Percentiles rank a stretch among this genome's conserved stretches.
Conservation (phyloP, 2,888 invertebrate genomes). For the Camponotus fellah region DNA sequence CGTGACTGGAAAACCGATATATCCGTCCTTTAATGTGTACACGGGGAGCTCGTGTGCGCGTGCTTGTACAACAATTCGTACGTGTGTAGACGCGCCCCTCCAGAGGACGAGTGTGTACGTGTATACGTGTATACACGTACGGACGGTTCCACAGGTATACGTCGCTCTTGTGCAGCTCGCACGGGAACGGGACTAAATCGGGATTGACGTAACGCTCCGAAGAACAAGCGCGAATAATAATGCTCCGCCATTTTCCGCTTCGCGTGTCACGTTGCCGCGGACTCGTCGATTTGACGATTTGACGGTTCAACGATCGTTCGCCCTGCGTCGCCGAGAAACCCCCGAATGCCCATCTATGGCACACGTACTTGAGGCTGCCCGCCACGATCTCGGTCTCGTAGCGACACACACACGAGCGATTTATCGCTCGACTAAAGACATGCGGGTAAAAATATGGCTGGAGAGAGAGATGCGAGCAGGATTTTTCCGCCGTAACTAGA, state of each 20-base stretch:
- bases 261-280: conserved; percentile 43
- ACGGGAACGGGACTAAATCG: conserved; percentile 33
- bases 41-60: conserved; percentile 43
- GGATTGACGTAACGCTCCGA: conserved; percentile 45
- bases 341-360: not conserved
- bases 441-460: conserved; percentile 3
- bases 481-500: conserved; percentile 54
- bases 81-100: conserved; percentile 45
- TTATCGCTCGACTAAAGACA: conserved; percentile 46
- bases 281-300: conserved; percentile 51
- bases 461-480: conserved; percentile 31
- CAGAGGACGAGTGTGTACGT: not conserved
- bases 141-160: not conserved
- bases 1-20: conserved; percentile 59
- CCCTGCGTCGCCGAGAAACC: not conserved
- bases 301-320: conserved; percentile 33
- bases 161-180: conserved; percentile 25
- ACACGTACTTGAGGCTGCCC: conserved; percentile 27
- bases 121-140: not conserved
- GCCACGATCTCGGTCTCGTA: not conserved
- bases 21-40: conserved; percentile 56
- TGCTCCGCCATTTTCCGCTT: conserved; percentile 54
- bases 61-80: conserved; percentile 51
- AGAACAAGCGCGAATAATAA: conserved; percentile 53
- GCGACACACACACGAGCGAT: conserved; percentile 29